phyloP scores from a whole-genome alignment of 2,888 invertebrate species.

The Cheilosia impressa region DNA sequence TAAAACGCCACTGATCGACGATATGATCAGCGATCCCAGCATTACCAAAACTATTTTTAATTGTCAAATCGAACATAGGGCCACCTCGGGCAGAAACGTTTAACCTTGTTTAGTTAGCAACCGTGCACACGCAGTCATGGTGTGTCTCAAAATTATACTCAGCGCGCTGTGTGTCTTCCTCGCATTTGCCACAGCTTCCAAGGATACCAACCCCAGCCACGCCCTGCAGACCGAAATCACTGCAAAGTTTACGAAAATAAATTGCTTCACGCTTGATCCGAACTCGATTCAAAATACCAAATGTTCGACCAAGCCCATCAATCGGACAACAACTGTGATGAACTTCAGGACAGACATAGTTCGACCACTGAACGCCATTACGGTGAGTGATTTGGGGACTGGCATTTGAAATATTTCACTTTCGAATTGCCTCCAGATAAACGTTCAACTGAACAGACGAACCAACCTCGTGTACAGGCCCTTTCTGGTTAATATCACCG shows the following conservation, averaged over 20 bases:
- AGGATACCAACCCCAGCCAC: no score
- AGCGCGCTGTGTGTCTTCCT: no score
- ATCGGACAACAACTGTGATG: conserved; percentile 15
- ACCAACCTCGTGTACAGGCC: conserved; percentile 3
- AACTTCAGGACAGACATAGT: neutral
- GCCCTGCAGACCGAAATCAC: neutral
- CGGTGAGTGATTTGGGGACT: neutral
- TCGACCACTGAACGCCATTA: neutral
- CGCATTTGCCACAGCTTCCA: no score
- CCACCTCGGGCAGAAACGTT: no score
- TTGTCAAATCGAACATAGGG: no score
- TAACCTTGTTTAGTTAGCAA: no score
- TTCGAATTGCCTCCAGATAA: neutral
- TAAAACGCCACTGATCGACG: no score
- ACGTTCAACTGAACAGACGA: neutral
- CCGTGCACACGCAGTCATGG: no score
- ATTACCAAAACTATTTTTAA: no score
- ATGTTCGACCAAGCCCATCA: conserved; percentile 16
- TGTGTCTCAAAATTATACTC: no score
- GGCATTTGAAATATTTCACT: neutral
- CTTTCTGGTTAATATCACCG: conserved; percentile 26
- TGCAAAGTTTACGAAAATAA: neutral
- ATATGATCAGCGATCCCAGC: no score
- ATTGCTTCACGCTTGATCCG: neutral
- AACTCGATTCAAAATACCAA: neutral